These are phyloP conservation scores for Dromas ardeola DNA, from an alignment of 2,113 vertebrate genomes.

Conservation along the genomic window DNA sequence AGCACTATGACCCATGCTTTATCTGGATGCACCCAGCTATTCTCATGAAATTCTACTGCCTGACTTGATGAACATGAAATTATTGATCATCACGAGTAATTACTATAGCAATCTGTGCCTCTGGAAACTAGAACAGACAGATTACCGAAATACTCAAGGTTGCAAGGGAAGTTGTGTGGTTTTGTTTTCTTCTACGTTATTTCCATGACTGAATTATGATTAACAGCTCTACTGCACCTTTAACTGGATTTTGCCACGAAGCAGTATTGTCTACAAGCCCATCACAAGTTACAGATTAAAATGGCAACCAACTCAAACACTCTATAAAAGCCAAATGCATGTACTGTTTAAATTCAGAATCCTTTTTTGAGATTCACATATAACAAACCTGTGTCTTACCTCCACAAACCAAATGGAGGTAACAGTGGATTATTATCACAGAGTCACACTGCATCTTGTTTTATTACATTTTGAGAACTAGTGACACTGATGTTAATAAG, in stretches of 20 bases:
- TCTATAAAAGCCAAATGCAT: background rate
- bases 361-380: background rate
- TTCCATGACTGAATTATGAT: background rate
- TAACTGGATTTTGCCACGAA: background rate
- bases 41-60: background rate
- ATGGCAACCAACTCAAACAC: background rate
- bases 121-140: background rate
- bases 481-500: conserved; percentile 60
- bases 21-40: background rate
- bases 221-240: background rate
- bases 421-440: conserved; percentile 31
- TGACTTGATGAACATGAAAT: background rate
- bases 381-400: background rate
- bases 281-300: background rate
- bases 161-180: background rate
- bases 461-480: conserved; percentile 67
- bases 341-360: background rate
- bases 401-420: background rate
- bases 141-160: background rate
- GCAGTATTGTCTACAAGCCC: background rate
- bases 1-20: background rate
- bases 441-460: conserved; percentile 65
- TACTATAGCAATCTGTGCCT: background rate
- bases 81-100: background rate
- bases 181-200: background rate